Evolutionary conservation across 2,113 vertebrate genomes (phyloP), one percentile per base, ranked within the genome.

Genomic region (Corythoichthys intestinalis): DNA sequence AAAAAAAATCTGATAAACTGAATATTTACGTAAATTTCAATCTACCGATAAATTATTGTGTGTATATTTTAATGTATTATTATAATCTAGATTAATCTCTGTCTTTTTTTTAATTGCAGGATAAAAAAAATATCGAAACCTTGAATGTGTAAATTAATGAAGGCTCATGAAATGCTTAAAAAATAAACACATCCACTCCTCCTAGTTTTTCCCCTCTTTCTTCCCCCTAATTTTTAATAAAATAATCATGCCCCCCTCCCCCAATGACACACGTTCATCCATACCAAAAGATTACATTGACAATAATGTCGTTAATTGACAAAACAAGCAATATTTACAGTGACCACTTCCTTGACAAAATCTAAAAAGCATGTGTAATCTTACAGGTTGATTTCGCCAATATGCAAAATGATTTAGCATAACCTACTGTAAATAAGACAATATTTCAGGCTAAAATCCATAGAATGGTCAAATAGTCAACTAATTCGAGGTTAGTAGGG

Each of bases 371-470:
- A 53, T 72, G 37, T 72, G 34, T 39, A 49, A 67, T 57, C 65
- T 72, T 74, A 81, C 59, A 72, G 0, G 3, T 54, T 67, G 2
- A 67, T 70, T 72, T 65, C 7, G 73, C 82, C 81, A 71, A 72
- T 72, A 48, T 68, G 6, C 9, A 69, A 75, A 72, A 80, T 44
- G 6, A 44, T 44, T 44, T 44, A 79, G 74, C 76, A 86, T 83
- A 79, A 80, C 73, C 74, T 77, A 82, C 17, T 64, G 56, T 20
- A 44, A 48, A 17, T 49, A 47, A 75, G 6, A 65, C 12, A 63
- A 58, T 71, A 65, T 83, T 28, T 76, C 38, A 60, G 14, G 4
- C 17, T 39, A 75, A 74, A 2, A 74, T 6, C 3, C n/a, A 56
- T 9, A 11, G 9, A 34, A n/a, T 56, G n/a, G 17, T 56, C 17